These are phyloP conservation scores for Phengaris arion DNA, from an alignment of 2,888 invertebrate genomes.

Conservation along the genomic window DNA sequence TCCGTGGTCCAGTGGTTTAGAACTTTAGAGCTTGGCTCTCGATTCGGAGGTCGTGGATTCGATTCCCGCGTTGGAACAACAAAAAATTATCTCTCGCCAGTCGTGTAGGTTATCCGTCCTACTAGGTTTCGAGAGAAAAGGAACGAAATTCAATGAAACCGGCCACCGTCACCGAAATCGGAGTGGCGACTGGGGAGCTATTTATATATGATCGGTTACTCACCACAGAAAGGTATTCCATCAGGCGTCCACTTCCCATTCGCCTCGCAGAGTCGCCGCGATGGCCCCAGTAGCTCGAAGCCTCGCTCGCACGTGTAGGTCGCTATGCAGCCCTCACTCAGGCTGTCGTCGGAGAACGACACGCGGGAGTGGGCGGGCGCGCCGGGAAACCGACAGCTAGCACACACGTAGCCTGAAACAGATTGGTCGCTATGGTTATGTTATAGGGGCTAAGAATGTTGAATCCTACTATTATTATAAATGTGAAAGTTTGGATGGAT, in stretches of 20 bases:
- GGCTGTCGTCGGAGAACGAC: slow-evolving; percentile 84
- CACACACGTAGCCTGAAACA: slow-evolving; percentile 51
- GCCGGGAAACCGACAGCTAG: slow-evolving; percentile 90
- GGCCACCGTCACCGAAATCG: no score
- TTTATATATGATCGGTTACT: slow-evolving; percentile 60
- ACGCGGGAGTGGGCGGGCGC: slow-evolving; percentile 93
- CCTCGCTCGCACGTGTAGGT: slow-evolving; percentile 93
- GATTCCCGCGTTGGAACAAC: no score
- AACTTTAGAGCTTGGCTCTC: no score
- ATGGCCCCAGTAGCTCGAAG: slow-evolving; percentile 94
- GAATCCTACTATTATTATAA: no score
- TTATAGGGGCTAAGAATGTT: background rate
- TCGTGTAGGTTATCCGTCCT: no score
- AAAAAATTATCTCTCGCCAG: no score
- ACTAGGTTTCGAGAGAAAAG: no score
- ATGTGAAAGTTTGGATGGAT: no score
- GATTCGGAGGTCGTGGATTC: no score
- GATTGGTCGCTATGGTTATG: background rate
- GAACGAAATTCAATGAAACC: no score
- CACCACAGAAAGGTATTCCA: slow-evolving; percentile 96
- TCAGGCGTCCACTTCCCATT: slow-evolving; percentile 91
- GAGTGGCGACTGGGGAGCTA: no score
- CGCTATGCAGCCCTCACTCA: slow-evolving; percentile 83
- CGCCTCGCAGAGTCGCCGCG: slow-evolving; percentile 85
- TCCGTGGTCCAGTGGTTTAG: no score